phyloP scores from a whole-genome alignment of 2,888 invertebrate species.

The Drosophila quinaria region DNA sequence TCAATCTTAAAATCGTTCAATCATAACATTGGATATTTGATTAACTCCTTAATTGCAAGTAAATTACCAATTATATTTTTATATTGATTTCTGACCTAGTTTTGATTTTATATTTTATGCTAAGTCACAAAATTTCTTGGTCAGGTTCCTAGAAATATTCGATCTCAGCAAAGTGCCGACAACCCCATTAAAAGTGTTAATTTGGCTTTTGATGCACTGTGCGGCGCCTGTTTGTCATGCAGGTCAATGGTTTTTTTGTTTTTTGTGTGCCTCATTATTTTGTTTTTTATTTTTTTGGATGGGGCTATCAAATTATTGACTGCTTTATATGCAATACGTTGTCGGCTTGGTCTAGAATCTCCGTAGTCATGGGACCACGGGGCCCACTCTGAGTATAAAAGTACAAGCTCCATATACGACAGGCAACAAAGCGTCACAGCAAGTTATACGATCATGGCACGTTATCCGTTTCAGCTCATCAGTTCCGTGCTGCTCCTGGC shows the following conservation, averaged over 20 bases:
- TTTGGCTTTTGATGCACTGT: slow-evolving; percentile 45
- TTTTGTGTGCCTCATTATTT: slow-evolving; percentile 1
- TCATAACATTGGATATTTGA: no score
- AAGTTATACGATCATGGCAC: slow-evolving; percentile 65
- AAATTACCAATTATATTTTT: no score
- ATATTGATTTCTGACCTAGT: background rate
- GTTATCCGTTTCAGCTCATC: slow-evolving; percentile 57
- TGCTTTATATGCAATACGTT: slow-evolving; percentile 72
- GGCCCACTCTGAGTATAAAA: slow-evolving; percentile 59
- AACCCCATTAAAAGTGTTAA: background rate
- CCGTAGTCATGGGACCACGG: slow-evolving; percentile 35
- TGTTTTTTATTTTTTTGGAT: slow-evolving; percentile 14
- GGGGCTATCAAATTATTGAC: slow-evolving; percentile 60
- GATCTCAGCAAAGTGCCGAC: slow-evolving; percentile 17
- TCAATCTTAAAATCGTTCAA: no score
- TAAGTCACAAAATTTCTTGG: background rate
- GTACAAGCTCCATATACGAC: slow-evolving; percentile 58
- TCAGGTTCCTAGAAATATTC: slow-evolving; percentile 3
- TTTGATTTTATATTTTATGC: background rate
- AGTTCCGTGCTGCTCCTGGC: slow-evolving; percentile 54
- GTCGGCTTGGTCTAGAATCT: slow-evolving; percentile 58
- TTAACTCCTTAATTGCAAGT: no score
- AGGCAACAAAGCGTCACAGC: slow-evolving; percentile 58
- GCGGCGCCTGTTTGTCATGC: slow-evolving; percentile 75
- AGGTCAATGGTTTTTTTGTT: slow-evolving; percentile 53